Base-by-base conservation (phyloP, 2,797 vertebrate species). In the Amphiprion clarkii region DNA sequence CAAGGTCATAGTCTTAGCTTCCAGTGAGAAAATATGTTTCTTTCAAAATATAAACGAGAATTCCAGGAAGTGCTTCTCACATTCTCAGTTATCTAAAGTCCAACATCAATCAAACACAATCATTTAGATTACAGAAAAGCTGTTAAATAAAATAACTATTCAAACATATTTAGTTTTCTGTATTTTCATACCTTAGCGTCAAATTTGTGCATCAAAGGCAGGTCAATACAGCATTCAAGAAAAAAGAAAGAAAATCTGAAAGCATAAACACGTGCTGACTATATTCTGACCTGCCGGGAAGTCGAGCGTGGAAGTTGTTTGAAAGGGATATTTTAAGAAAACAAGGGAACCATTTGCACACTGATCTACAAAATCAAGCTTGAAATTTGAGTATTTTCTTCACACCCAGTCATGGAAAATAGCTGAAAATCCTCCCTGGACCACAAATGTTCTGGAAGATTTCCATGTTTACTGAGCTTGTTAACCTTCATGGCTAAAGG, bases 381-480 rank as follows among this genome's bases (percentile, higher is more conserved):
- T 84, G 80, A 85, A 81, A 84, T 84, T 8, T 66, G 64, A 82
- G 69, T n/a, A 19, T 31, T 79, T 85, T 67, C 44, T 64, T 83
- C 60, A 81, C 71, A 79, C 71, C 51, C 23, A 23, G 25, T 17
- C 58, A 44, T 69, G 75, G 61, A 70, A 85, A 82, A 82, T 79
- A 46, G 39, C 46, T 62, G 67, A 74, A 88, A 85, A 82, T 72
- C 71, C 62, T 89, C 61, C 0, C 16, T 31, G 23, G 52, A 27
- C 49, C 49, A 65, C 57, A 74, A 39, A 42, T 53, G 76, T 86
- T 89, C 86, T 84, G 71, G 74, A 74, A 74, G 76, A 88, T 85
- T 87, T 85, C 79, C 74, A 63, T 80, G 76, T 90, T 89, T 86
- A 68, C 71, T 67, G 74, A 84, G 31, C 74, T 87, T 70, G 83